Percentiles rank a stretch among this genome's conserved stretches.
Conservation (phyloP, 2,888 invertebrate genomes). For the Philaethria dido region DNA sequence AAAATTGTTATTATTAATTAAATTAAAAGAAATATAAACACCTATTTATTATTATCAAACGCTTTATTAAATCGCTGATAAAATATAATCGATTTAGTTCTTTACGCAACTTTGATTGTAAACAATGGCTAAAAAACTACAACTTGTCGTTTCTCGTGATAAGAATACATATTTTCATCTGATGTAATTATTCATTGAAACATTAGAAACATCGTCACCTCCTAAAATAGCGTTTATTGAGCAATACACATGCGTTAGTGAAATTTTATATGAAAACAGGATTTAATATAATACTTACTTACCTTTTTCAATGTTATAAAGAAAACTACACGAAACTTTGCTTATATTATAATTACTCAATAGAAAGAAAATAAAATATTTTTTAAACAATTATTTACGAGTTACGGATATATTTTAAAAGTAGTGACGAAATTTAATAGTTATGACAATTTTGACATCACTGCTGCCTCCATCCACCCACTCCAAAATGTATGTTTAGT, state of each 20-base stretch:
- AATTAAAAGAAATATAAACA: not conserved
- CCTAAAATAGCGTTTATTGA: constrained; percentile 72
- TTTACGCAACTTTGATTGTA: constrained; percentile 10
- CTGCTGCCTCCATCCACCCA: constrained; percentile 1
- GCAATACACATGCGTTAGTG: constrained; percentile 47
- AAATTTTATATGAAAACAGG: constrained; percentile 23
- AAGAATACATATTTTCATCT: constrained; percentile 2
- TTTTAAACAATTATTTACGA: not conserved
- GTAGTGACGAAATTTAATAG: constrained; percentile 20
- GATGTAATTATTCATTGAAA: constrained; percentile 9
- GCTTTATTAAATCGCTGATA: not conserved
- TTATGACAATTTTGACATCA: constrained; percentile 27
- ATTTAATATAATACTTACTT: constrained; percentile 22
- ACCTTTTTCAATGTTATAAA: constrained; percentile 16
- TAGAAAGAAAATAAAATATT: not conserved
- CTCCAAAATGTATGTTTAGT: constrained; percentile 7
- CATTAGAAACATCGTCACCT: constrained; percentile 60
- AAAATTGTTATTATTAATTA: too few relatives aligned
- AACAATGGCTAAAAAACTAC: not conserved
- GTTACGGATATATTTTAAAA: constrained; percentile 1
- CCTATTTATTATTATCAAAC: not conserved
- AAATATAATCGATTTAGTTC: not conserved
- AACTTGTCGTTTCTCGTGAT: not conserved
- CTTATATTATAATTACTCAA: not conserved
- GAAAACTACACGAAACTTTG: constrained; percentile 6